Evolutionary conservation across 2,113 vertebrate species (phyloP), one percentile per base, ranked within the genome.

Genomic region (Accipiter virgatus): DNA sequence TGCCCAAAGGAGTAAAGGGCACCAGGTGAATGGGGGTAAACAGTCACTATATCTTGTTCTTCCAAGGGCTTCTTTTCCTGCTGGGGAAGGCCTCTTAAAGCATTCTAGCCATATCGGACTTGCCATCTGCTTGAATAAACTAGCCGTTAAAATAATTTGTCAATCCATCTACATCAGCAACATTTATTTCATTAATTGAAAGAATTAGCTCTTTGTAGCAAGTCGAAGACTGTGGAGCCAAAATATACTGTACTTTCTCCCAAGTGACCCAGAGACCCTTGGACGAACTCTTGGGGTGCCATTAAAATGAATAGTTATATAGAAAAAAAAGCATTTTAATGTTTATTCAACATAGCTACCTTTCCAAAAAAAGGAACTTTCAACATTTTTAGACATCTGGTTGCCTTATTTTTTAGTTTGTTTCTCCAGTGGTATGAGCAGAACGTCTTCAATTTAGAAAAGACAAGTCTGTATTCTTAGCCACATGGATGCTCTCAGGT

Each of bases 121-220:
- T 95, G 87, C 94, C 83, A 95, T 93, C 25, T 72, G 83, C 83
- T 95, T 95, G 87, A 95, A 96, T 90, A 86, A 96, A 92, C 95
- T 94, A 63, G 23, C 78, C 86, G 94, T 94, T 96, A 91, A 98
- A 97, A 93, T 97, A 92, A 97, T 97, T 98, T 97, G 92, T 98
- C 96, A 97, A 95, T 97, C 94, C 93, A 95, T 95, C 94, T 96
- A 95, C 82, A 97, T 96, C 94, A 95, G 91, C 74, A 95, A 80
- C 94, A 84, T 97, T 96, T 96, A 96, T 97, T 98, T 98, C 93
- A 97, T 97, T 98, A 98, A 98, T 98, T 98, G 97, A 86, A 98
- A 98, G 97, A 98, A 98, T 98, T 98, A 97, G 96, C 45, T 97
- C 97, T 98, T 98, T 98, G 97, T 98, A 97, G 92, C 88, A 94